Evolutionary conservation across 64 coral and sea anemone species (phyloP).

Genomic region (Montipora cactus): DNA sequence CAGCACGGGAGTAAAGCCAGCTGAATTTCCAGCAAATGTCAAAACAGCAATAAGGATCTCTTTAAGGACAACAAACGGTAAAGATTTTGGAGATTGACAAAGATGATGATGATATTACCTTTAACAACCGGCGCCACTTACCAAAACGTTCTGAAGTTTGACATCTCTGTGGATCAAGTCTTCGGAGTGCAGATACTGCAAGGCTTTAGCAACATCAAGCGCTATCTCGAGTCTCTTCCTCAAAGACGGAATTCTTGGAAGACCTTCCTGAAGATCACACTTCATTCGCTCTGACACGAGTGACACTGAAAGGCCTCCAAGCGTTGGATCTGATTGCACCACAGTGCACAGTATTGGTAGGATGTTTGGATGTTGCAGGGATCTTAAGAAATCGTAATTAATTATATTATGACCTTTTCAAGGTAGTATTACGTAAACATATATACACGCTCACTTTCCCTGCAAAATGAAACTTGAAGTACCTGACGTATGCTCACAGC

Average conservation of each 20-base stretch:
- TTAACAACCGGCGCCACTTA: neutral
- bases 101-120: neutral
- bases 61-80: too few relatives aligned
- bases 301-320: slow-evolving; percentile 23
- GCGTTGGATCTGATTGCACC: slow-evolving; percentile 8
- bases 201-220: slow-evolving; percentile 59
- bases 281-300: slow-evolving; percentile 66
- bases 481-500: too few relatives aligned
- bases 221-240: slow-evolving; percentile 40
- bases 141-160: slow-evolving; percentile 76
- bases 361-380: slow-evolving; percentile 54
- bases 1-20: too few relatives aligned
- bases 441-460: too few relatives aligned
- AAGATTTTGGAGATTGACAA: neutral
- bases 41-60: too few relatives aligned
- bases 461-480: too few relatives aligned
- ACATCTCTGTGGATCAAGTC: slow-evolving; percentile 76
- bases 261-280: slow-evolving; percentile 66
- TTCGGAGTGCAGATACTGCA: slow-evolving; percentile 66
- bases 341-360: slow-evolving; percentile 62
- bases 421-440: too few relatives aligned
- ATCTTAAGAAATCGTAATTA: neutral
- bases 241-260: slow-evolving; percentile 38
- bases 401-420: too few relatives aligned
- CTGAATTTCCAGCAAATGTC: too few relatives aligned